A percentile compares a stretch with the other conserved stretches of the same genome.
These are phyloP conservation scores for Lytechinus variegatus DNA, from an alignment of 35 echinoderm and acorn worm species.

Conservation along the genomic window DNA sequence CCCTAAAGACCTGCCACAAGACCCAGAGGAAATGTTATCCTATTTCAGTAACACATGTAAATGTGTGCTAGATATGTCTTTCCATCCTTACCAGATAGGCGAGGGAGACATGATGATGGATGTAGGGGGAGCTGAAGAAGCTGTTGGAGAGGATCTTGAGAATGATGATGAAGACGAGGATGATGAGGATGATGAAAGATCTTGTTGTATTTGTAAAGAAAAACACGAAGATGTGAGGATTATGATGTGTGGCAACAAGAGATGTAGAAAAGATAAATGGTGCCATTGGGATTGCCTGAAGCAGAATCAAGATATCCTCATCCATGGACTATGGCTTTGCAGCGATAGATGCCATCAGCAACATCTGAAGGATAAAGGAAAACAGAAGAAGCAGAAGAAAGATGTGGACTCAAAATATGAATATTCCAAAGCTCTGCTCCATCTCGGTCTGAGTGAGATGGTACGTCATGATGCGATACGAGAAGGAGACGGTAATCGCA, in stretches of 20 bases:
- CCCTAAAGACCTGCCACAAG: conserved; percentile 14
- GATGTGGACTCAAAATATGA: conserved; percentile 22
- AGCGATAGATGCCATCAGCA: not conserved
- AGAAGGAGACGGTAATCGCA: conserved; percentile 40
- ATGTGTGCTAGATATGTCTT: conserved; percentile 31
- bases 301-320: not conserved
- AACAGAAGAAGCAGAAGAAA: not conserved
- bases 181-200: not conserved
- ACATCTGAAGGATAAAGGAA: not conserved
- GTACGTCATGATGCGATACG: conserved; percentile 15
- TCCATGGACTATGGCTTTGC: conserved; percentile 19
- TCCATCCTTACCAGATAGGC: conserved; percentile 35
- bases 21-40: not conserved
- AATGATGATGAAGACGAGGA: not conserved
- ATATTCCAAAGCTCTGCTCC: conserved; percentile 40
- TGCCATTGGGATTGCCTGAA: not conserved
- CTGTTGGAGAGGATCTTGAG: not conserved
- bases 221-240: conserved; percentile 6
- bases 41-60: conserved; percentile 26
- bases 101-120: not conserved
- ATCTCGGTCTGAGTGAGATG: conserved; percentile 29
- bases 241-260: conserved; percentile 24
- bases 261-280: conserved; percentile 20
- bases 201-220: conserved; percentile 23
- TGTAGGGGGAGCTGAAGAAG: not conserved